phyloP scores from a whole-genome alignment of 2,888 invertebrate genomes.

The Rhamnusium bicolor region DNA sequence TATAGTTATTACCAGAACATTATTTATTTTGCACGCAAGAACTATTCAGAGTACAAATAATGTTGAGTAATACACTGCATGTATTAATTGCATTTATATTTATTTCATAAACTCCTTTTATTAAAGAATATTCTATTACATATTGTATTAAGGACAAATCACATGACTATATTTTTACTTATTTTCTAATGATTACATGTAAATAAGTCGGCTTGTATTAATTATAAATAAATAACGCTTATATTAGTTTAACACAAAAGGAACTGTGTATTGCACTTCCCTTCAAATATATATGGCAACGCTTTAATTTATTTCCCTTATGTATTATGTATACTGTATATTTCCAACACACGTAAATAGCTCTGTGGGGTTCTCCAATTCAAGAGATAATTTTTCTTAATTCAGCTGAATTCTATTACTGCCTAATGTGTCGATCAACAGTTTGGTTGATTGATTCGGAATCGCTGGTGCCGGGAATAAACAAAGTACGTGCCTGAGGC shows the following conservation, averaged over 20 bases:
- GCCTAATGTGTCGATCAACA: slow-evolving; percentile 38
- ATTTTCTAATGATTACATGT: too few relatives aligned
- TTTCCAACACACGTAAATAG: neutral
- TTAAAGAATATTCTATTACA: too few relatives aligned
- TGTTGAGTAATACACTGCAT: neutral
- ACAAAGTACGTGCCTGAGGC: slow-evolving; percentile 57
- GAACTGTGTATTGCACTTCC: too few relatives aligned
- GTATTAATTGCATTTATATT: too few relatives aligned
- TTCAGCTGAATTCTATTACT: slow-evolving; percentile 23
- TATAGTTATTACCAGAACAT: neutral
- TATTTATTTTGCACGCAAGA: neutral
- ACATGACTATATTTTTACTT: too few relatives aligned
- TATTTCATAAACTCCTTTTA: too few relatives aligned
- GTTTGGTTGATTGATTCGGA: slow-evolving; percentile 49
- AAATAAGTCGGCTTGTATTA: too few relatives aligned
- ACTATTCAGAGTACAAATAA: too few relatives aligned
- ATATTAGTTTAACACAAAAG: too few relatives aligned
- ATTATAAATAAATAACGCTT: too few relatives aligned
- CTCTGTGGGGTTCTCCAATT: neutral
- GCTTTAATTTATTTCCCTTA: neutral
- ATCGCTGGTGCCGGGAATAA: slow-evolving; percentile 51
- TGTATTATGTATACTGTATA: neutral
- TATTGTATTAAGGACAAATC: too few relatives aligned
- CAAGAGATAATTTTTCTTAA: neutral
- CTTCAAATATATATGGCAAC: too few relatives aligned